Evolutionary conservation across 1,140 invertebrate genomes (phyloP), one percentile per base, ranked within the genome.

Genomic region (Eufriesea mexicana): DNA sequence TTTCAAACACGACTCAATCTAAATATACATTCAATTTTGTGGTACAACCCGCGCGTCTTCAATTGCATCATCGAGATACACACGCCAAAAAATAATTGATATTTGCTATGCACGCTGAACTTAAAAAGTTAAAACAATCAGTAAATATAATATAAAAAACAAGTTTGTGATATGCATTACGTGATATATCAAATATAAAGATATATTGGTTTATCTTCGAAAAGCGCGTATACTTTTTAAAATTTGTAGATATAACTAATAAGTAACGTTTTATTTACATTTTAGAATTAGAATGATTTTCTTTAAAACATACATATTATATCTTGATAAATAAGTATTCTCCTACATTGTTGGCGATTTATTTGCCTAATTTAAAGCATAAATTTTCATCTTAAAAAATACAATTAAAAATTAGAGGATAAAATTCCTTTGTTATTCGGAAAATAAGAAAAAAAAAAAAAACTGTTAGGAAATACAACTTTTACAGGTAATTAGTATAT

Each of bases 11-110:
- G 49, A 79, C 14, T 67, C 5, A 42, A 16, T 70, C 87, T 90
- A 90, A 89, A 87, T 90, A 89, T 88, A 90, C 54, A 61, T 71
- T 79, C 23, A 70, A 47, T 49, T 70, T 67, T 18, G 51, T 16
- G 35, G 45, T 62, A 59, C 16, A 67, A 68, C 14, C 70, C 79
- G 49, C 83, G 73, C 80, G 42, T 57, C 45, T 84, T 71, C 28
- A 61, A 74, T 90, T 90, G 75, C 85, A 88, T 89, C 84, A 87
- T 62, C 66, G 6, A 20, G 25, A 79, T 67, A 55, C 66, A 47
- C n/a, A 85, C 54, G 25, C 61, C 55, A 28, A 45, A 45, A 35
- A 55, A 51, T 45, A 61, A 59, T 77, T 51, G 16, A 59, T 67
- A n/a, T 10, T 70, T 54, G n/a, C 23, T 10, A 66, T n/a, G 2